phyloP scores from a whole-genome alignment of 2,888 invertebrate genomes.

The Halictus ligatus region DNA sequence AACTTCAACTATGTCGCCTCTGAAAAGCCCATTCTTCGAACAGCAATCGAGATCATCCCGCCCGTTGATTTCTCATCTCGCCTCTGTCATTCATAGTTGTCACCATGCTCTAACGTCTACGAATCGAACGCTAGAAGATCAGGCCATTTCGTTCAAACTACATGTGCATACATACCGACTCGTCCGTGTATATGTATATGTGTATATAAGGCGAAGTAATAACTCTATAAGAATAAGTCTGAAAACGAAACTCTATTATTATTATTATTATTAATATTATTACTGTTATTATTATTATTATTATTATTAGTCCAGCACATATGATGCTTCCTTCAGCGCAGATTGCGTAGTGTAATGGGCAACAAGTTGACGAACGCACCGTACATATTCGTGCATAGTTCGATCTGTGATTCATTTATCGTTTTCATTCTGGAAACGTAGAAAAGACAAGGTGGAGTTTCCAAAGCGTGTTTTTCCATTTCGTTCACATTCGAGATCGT shows the following conservation, averaged over 20 bases:
- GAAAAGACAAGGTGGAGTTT: background rate
- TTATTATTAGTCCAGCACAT: slow-evolving; percentile 62
- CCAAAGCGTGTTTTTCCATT: background rate
- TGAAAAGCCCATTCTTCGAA: background rate
- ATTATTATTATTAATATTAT: background rate
- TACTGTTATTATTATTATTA: slow-evolving; percentile 41
- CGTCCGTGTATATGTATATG: slow-evolving; percentile 41
- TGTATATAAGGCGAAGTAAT: slow-evolving; percentile 60
- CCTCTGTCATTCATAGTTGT: background rate
- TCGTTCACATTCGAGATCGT: background rate
- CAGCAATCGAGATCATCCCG: slow-evolving; percentile 8
- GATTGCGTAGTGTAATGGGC: slow-evolving; percentile 40
- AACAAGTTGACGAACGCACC: slow-evolving; percentile 40
- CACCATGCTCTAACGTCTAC: slow-evolving; percentile 26
- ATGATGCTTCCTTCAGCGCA: slow-evolving; percentile 63
- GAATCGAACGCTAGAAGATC: slow-evolving; percentile 40
- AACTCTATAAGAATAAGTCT: slow-evolving; percentile 69
- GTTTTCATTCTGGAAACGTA: background rate
- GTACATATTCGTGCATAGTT: slow-evolving; percentile 47
- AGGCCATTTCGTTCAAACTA: slow-evolving; percentile 40
- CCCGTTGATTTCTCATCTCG: background rate
- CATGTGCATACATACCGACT: slow-evolving; percentile 50
- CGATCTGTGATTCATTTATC: slow-evolving; percentile 2
- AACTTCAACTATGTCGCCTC: slow-evolving; percentile 26
- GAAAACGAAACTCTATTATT: slow-evolving; percentile 59